These are phyloP conservation scores for Euspilapteryx auroguttella DNA, from an alignment of 2,888 invertebrate species.

Conservation along the genomic window DNA sequence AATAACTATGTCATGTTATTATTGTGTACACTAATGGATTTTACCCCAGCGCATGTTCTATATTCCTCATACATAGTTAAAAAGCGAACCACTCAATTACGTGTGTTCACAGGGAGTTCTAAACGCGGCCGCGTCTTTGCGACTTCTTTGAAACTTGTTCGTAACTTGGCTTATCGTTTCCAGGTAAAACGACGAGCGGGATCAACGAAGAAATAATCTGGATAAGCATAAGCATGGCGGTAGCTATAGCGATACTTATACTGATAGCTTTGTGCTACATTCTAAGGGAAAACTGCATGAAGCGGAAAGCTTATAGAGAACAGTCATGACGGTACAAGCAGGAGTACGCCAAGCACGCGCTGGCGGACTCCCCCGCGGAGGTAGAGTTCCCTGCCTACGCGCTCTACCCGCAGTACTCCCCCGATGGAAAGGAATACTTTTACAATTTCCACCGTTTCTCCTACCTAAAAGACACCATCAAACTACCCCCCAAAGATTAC, in stretches of 20 bases:
- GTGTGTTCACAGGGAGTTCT: no score
- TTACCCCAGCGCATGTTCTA: no score
- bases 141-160: no score
- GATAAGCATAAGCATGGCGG: conserved; percentile 87
- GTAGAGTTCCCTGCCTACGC: conserved; percentile 38
- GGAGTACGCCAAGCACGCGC: conserved; percentile 49
- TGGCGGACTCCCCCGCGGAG: conserved; percentile 37
- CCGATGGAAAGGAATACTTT: conserved; percentile 48
- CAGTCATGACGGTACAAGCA: conserved; percentile 67
- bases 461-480: conserved; percentile 39
- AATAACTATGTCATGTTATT: no score
- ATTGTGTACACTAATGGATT: no score
- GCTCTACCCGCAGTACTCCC: conserved; percentile 46
- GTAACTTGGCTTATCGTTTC: no score
- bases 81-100: no score
- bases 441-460: conserved; percentile 52
- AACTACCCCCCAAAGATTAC: conserved; percentile 44
- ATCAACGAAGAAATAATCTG: conserved; percentile 88
- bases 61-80: no score
- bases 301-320: conserved; percentile 71
- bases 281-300: conserved; percentile 77
- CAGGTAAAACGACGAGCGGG: conserved; percentile 81
- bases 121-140: no score
- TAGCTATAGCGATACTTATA: conserved; percentile 78
- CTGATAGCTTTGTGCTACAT: conserved; percentile 83